phyloP scores from a whole-genome alignment of 2,888 invertebrate species.

The Caenorhabditis sulstoni region DNA sequence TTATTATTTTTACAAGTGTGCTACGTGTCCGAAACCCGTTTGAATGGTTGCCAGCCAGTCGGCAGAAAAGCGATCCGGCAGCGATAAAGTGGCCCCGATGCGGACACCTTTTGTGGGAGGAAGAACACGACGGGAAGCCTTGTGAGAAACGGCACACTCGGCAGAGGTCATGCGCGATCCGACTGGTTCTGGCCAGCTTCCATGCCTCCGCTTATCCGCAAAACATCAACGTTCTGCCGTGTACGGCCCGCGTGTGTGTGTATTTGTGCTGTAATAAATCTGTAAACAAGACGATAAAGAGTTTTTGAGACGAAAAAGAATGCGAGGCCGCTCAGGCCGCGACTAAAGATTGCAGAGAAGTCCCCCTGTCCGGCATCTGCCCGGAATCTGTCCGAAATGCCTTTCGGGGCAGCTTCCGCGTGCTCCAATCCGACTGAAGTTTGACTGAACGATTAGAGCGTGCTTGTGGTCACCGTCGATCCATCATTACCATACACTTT shows the following conservation, averaged over 20 bases:
- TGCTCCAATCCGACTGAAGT: too few relatives aligned
- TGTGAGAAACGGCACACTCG: conserved; percentile 19
- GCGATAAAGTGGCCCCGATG: conserved; percentile 31
- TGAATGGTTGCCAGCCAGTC: background rate
- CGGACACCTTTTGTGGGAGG: conserved; percentile 33
- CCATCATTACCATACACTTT: conserved; percentile 40
- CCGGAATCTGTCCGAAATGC: too few relatives aligned
- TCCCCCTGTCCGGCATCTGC: conserved; percentile 6
- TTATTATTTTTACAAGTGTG: conserved; percentile 52
- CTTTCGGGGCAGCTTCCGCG: too few relatives aligned
- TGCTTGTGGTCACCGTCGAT: conserved; percentile 15
- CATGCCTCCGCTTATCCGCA: conserved; percentile 2
- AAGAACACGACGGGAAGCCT: conserved; percentile 12
- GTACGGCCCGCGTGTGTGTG: too few relatives aligned
- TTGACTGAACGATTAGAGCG: conserved; percentile 18
- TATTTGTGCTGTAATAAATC: conserved; percentile 19
- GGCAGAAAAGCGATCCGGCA: conserved; percentile 39
- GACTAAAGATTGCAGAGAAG: background rate
- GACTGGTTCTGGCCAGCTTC: conserved; percentile 22
- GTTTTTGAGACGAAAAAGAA: conserved; percentile 7
- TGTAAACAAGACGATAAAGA: conserved; percentile 15
- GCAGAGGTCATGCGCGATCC: background rate
- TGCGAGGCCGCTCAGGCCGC: too few relatives aligned
- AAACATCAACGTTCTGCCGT: conserved; percentile 42
- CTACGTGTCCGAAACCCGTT: conserved; percentile 32